Evolutionary conservation across 1,140 invertebrate genomes (phyloP), one percentile per base, ranked within the genome.

Genomic region (Drosophila pseudoananassae): DNA sequence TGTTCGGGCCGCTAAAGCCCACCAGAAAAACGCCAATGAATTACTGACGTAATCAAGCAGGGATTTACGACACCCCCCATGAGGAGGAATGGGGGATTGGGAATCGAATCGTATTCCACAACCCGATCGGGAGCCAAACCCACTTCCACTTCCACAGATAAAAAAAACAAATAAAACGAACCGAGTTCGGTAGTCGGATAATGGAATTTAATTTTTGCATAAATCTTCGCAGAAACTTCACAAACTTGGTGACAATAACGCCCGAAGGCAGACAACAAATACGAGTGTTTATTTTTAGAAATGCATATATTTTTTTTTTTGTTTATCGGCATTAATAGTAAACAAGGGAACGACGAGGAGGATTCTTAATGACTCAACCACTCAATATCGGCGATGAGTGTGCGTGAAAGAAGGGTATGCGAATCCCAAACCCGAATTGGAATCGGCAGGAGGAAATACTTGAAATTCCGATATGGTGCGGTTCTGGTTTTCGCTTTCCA

Each of bases 31-130:
- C 43, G 64, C 25, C 64, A 69, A 69, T 69, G 65, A 69, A 54
- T 69, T 69, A 69, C 65, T 84, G 82, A 85, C 82, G 82, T 85
- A 78, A 85, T 78, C 63, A 53, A 56, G 68, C 49, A 55, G 58
- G 77, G 60, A 74, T 75, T 69, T 64, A 76, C 59, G 70, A 69
- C 52, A 47, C 52, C 45, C 59, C 9, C 9, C 9, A 4, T 12
- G 4, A 5, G 40, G n/a, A 29, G 45, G 43, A 14, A 43, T 51
- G 46, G 46, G 38, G 33, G 17, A 20, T 15, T 20, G 43, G 43
- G 43, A 46, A 46, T 20, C 15, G n/a, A 43, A 43, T 36, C 33
- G 33, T 12, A 36, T 36, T 14, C 15, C 14, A 43, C 43, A 65
- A 57, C 10, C 33, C 33, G 49, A 66, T 38, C 47, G 15, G 8